Evolutionary conservation across 2,113 vertebrate species (phyloP), one percentile per base, ranked within the genome.

Genomic region (Lates calcarifer): DNA sequence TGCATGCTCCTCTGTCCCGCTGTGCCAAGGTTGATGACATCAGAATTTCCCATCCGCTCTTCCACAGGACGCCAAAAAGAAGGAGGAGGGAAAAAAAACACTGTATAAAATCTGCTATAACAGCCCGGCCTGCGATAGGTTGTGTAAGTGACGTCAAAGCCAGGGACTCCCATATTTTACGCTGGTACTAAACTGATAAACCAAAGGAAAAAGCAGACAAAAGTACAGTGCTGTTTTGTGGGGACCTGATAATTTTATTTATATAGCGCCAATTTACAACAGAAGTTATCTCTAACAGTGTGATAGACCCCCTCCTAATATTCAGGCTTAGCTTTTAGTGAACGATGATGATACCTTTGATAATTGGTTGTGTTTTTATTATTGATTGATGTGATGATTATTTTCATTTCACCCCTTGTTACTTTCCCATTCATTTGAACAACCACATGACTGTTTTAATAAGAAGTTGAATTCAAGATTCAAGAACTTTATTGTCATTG

Each of bases 21-120:
- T 91, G 93, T 69, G 92, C 91, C 93, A 94, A 94, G 91, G 93
- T 92, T 94, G 93, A 92, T 94, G 93, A 94, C 92, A 92, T 94
- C 93, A 93, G 86, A 94, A 81, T 94, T 94, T 93, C 91, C 90
- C 93, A 89, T 94, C 90, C 93, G 84, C 84, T 85, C 79, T 89
- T 68, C 88, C 47, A 74, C 57, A 58, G 87, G 85, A 88, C 11
- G 84, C 88, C 87, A 83, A 81, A 77, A 66, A 87, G 81, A 55
- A 47, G 37, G 29, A 70, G 55, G 39, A 24, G 26, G n/a, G n/a
- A 24, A 60, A 75, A 77, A 73, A 77, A 33, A 35, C 15, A 49
- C 35, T 20, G 65, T 41, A 73, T 56, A 75, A 79, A 83, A 78
- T 84, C 84, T 83, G 81, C 77, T 77, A 71, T 53, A 87, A 74